These are phyloP conservation scores for Ageneiosus marmoratus DNA, from an alignment of 2,113 vertebrate species.

Conservation along the genomic window DNA sequence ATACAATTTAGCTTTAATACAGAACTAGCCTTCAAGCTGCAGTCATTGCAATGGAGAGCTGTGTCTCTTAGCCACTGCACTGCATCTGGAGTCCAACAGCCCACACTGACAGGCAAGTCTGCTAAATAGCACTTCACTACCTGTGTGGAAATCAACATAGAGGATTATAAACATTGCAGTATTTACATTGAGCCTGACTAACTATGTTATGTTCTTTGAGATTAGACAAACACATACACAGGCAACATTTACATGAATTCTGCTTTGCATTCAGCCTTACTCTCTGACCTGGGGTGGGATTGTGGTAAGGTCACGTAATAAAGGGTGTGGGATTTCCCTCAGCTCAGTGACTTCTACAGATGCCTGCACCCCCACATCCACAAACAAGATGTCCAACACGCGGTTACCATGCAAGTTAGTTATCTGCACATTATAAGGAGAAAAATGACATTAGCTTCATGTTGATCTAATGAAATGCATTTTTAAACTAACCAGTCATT, in stretches of 20 bases:
- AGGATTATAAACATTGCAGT: neutral
- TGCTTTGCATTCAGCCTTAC: neutral
- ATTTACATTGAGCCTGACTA: neutral
- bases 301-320: constrained; percentile 81
- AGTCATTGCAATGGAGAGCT: constrained; percentile 84
- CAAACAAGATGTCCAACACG: constrained; percentile 87
- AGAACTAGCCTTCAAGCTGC: constrained; percentile 85
- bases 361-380: constrained; percentile 85
- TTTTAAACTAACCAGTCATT: neutral
- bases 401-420: constrained; percentile 89
- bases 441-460: neutral
- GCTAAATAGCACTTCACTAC: constrained; percentile 89
- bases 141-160: constrained; percentile 66
- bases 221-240: neutral
- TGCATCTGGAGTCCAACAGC: constrained; percentile 93
- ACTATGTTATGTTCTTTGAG: neutral
- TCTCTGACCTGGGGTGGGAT: constrained; percentile 88
- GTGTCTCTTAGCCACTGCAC: constrained; percentile 91
- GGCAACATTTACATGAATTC: constrained; percentile 4
- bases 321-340: constrained; percentile 84
- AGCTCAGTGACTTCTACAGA: constrained; percentile 91
- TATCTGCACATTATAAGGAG: constrained; percentile 74
- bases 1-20: neutral
- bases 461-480: neutral
- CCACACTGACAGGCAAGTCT: constrained; percentile 83